Base-by-base conservation (phyloP, 2,888 invertebrate species). In the Loripinus fragilis region DNA sequence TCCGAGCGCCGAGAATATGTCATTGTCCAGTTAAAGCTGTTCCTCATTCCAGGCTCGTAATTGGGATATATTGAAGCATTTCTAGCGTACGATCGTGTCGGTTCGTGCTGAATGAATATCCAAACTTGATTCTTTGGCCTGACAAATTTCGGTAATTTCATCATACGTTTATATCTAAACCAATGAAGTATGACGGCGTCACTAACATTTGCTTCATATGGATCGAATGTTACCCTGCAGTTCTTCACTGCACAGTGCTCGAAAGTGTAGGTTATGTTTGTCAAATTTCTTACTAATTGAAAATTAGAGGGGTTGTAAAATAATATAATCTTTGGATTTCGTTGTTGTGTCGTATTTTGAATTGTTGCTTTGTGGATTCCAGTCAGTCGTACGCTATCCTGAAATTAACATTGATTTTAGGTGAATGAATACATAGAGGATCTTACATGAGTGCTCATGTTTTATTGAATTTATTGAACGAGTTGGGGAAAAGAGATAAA, bases 101-200 rank as follows among this genome's bases (percentile, higher is more conserved):
- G 60, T 20, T 60, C 60, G 28, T 60, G 60, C 17, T 60, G 60
- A 23, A 60, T 60, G 17, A 60, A 60, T 8, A 60, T 60, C 60
- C 60, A 60, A 20, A 60, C 60, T 60, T 60, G 60, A 20, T 60
- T 33, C 28, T 33, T 60, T 20, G 60, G 60, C 15, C 60, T 8
- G 2, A 10, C 33, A 33, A 60, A 60, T 2, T 60, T 17, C 2
- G 60, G 60, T 10, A 28, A 60, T 10, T 10, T 3, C 17, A 10
- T 33, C 2, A 60, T 10, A 17, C 33, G 60, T 23, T 60, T 60
- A 48, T 48, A 20, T 48, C 17, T 48, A 20, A 60, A 60, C 60
- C 60, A 60, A 33, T 60, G 60, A 60, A 60, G 33, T 60, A 60
- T 60, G 10, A 60, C 60, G 33, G 60, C 60, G 23, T 60, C 60